Conservation (phyloP, 1,140 invertebrate species). For the Cataglyphis hispanica region DNA sequence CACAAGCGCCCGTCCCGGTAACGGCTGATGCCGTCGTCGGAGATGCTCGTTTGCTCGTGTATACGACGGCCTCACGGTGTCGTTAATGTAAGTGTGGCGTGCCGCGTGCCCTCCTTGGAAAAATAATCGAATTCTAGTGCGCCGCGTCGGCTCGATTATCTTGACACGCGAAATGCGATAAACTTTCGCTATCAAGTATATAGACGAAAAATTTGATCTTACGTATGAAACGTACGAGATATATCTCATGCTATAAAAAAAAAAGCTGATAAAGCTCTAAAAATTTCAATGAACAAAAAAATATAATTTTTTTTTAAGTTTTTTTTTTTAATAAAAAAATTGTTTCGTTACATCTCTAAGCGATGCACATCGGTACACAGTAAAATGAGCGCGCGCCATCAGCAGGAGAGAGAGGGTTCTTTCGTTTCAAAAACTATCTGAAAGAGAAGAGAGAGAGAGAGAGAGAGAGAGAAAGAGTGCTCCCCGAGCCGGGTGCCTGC, state of each 20-base stretch:
- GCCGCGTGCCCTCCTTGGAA: conserved; percentile 55
- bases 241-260: no score
- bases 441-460: no score
- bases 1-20: conserved; percentile 23
- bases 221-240: background rate
- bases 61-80: conserved; percentile 25
- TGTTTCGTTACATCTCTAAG: no score
- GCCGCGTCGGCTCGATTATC: background rate
- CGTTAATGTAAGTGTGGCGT: conserved; percentile 61
- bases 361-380: no score
- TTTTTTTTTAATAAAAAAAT: no score
- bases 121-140: background rate
- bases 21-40: conserved; percentile 30
- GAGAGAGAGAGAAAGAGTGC: no score
- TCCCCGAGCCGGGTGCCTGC: no score
- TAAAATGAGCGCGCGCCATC: no score
- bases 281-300: no score
- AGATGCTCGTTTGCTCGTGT: conserved; percentile 42
- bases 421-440: background rate
- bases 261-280: no score
- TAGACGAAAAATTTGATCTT: background rate
- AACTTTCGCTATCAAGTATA: background rate
- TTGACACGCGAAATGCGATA: background rate
- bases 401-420: background rate
- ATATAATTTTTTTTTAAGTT: no score